These are phyloP conservation scores for Epizoanthus illoricatus DNA, from an alignment of 92 coral and sea anemone species.

Conservation along the genomic window DNA sequence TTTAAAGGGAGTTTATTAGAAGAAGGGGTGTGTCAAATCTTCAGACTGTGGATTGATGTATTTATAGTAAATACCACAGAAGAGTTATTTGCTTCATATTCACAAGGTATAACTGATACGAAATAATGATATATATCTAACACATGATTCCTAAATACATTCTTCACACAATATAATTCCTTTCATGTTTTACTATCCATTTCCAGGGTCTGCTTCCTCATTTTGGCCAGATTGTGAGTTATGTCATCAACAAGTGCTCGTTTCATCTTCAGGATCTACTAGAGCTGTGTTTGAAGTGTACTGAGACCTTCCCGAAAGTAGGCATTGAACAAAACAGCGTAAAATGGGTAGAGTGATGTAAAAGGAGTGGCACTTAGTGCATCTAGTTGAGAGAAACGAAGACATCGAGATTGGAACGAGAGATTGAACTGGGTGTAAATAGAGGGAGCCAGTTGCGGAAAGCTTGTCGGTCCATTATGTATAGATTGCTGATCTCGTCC, in stretches of 20 bases:
- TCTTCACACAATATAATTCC: background rate
- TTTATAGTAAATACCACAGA: too few species aligned
- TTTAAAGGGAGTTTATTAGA: too few species aligned
- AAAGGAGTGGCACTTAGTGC: background rate
- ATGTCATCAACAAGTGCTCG: constrained; percentile 82
- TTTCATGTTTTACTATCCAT: background rate
- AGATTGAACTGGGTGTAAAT: too few species aligned
- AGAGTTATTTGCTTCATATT: too few species aligned
- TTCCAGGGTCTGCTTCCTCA: constrained; percentile 86
- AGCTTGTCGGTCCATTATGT: too few species aligned
- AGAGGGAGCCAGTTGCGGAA: background rate
- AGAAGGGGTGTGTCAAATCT: too few species aligned
- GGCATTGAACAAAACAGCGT: background rate
- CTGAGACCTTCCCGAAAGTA: constrained; percentile 95
- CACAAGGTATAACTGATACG: too few species aligned
- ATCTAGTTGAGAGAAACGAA: background rate
- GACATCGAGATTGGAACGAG: background rate
- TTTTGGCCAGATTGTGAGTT: constrained; percentile 77
- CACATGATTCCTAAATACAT: too few species aligned
- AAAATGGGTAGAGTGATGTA: background rate
- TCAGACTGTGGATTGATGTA: too few species aligned
- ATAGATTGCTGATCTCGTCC: too few species aligned
- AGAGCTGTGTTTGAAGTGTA: constrained; percentile 89
- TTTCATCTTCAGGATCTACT: constrained; percentile 88
- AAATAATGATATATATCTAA: too few species aligned